Percentiles rank a stretch among this genome's conserved stretches.
Evolutionary conservation across 2,113 vertebrate genomes (phyloP).

Genomic region (Sarotherodon lohbergeri): DNA sequence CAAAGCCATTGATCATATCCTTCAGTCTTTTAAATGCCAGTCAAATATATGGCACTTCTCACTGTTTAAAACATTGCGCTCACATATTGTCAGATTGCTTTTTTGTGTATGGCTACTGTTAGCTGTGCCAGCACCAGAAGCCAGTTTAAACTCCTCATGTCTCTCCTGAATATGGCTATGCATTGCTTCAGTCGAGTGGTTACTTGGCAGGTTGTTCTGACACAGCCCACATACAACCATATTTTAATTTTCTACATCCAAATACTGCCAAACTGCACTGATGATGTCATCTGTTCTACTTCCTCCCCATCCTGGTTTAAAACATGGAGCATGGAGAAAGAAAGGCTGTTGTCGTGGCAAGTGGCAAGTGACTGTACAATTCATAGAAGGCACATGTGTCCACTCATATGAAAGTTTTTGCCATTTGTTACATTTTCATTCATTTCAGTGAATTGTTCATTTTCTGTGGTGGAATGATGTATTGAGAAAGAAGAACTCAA

Average conservation of each 20-base stretch:
- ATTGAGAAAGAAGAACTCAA: background rate
- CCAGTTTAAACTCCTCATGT: background rate
- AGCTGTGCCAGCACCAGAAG: background rate
- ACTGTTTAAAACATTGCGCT: background rate
- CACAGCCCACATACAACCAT: background rate
- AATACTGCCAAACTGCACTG: background rate
- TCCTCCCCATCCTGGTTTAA: background rate
- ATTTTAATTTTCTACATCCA: background rate
- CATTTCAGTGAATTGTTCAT: background rate
- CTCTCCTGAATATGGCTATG: background rate
- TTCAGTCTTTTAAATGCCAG: background rate
- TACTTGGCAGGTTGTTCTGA: background rate
- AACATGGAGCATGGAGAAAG: background rate
- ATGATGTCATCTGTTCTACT: background rate
- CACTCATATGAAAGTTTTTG: background rate
- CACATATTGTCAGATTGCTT: background rate
- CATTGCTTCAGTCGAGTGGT: background rate
- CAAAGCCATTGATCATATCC: background rate
- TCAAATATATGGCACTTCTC: background rate
- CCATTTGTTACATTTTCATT: background rate
- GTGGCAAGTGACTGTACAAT: background rate
- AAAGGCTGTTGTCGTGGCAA: background rate
- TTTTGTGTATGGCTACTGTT: background rate
- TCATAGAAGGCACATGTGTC: background rate
- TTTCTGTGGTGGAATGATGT: background rate